Conservation (phyloP, 2,888 invertebrate genomes). For the Capitulum mitella region DNA sequence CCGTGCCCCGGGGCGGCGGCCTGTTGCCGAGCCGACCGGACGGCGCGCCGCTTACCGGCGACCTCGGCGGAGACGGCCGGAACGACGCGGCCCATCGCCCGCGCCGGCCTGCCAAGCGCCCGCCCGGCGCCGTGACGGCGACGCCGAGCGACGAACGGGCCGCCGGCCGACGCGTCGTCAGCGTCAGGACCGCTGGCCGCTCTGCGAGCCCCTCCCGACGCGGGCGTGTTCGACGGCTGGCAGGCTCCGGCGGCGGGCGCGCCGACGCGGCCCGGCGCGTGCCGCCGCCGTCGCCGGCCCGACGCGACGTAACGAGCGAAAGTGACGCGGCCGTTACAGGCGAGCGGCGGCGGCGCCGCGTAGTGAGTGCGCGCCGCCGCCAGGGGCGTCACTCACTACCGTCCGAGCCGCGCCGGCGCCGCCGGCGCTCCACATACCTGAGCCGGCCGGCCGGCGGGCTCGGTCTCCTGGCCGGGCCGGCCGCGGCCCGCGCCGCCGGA, state of each 20-base stretch:
- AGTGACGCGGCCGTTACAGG: slow-evolving; percentile 1
- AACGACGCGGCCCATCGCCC: too few species aligned
- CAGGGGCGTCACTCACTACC: not conserved
- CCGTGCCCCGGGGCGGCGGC: too few species aligned
- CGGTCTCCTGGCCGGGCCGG: not conserved
- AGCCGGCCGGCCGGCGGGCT: not conserved
- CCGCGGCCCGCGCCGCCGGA: not conserved
- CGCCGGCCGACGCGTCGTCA: too few species aligned
- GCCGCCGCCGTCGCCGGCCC: too few species aligned
- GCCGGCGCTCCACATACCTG: not conserved
- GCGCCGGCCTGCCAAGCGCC: too few species aligned
- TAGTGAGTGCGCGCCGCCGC: not conserved
- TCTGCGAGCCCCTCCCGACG: not conserved
- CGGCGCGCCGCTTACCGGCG: too few species aligned
- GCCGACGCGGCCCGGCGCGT: not conserved
- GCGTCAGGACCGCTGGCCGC: not conserved
- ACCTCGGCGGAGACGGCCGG: too few species aligned
- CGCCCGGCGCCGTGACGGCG: too few species aligned
- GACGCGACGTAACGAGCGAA: not conserved
- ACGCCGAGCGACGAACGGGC: too few species aligned
- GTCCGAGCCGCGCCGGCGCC: not conserved
- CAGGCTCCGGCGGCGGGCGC: not conserved
- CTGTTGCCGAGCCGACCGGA: too few species aligned
- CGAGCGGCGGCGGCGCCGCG: not conserved
- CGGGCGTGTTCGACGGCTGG: not conserved